These are phyloP conservation scores for Artibeus jamaicensis DNA, from an alignment of 2,797 vertebrate species.

Conservation along the genomic window DNA sequence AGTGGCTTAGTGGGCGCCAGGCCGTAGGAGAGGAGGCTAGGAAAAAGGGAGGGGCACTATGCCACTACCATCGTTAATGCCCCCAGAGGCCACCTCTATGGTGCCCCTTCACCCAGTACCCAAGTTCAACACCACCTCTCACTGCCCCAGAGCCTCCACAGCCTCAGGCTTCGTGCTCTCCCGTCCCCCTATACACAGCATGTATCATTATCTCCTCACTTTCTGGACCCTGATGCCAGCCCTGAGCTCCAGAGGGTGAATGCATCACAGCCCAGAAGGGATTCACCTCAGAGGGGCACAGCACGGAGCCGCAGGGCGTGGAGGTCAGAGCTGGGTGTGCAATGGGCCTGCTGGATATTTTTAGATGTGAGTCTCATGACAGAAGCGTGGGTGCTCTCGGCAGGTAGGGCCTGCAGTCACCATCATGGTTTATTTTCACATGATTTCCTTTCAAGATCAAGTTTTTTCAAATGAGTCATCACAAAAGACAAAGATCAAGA, in stretches of 20 bases:
- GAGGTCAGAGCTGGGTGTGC: background rate
- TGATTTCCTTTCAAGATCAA: background rate
- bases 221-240: background rate
- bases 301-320: fast-evolving
- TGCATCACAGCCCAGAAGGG: background rate
- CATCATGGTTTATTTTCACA: background rate
- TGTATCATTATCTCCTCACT: too few species aligned
- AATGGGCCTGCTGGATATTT: background rate
- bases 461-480: background rate
- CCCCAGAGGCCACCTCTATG: background rate
- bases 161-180: background rate
- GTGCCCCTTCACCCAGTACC: background rate
- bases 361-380: background rate
- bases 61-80: background rate
- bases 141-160: background rate
- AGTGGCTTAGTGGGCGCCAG: background rate
- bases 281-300: background rate
- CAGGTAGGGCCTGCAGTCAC: background rate
- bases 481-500: background rate
- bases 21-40: background rate
- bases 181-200: background rate
- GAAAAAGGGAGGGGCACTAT: background rate
- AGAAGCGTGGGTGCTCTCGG: background rate
- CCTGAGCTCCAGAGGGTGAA: background rate
- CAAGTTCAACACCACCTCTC: background rate